Evolutionary conservation across 2,113 vertebrate species (phyloP).

Genomic region (Leucoraja erinaceus): DNA sequence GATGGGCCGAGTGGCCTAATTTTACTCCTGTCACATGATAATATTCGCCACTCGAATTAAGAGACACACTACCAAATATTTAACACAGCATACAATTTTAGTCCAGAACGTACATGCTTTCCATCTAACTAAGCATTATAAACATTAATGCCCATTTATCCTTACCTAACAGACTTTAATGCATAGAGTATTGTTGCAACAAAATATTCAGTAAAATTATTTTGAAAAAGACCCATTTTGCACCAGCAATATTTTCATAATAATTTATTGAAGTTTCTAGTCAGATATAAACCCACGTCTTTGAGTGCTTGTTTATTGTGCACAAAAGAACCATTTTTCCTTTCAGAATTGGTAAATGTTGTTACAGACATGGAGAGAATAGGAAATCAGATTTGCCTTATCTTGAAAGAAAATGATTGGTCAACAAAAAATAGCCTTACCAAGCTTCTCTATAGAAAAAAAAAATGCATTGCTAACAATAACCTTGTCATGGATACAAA

Average conservation of each 20-base stretch:
- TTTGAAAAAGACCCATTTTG: constrained; percentile 30
- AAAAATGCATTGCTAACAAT: constrained; percentile 37
- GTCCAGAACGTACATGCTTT: background rate
- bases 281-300: constrained; percentile 38
- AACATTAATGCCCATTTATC: background rate
- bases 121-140: background rate
- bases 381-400: constrained; percentile 35
- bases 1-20: too few species aligned
- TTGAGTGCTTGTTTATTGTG: constrained; percentile 37
- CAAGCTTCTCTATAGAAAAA: constrained; percentile 35
- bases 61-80: background rate
- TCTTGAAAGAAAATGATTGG: constrained; percentile 13
- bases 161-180: background rate
- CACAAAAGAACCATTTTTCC: constrained; percentile 27
- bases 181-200: background rate
- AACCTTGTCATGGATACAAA: constrained; percentile 35
- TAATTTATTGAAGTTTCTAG: constrained; percentile 37
- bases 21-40: too few species aligned
- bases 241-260: constrained; percentile 30
- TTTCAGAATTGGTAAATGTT: constrained; percentile 8
- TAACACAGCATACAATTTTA: background rate
- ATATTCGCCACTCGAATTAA: background rate
- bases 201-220: background rate
- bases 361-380: constrained; percentile 34
- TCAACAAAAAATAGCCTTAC: constrained; percentile 32